Conservation (phyloP, 2,888 invertebrate genomes). For the Dasypogon diadema region DNA sequence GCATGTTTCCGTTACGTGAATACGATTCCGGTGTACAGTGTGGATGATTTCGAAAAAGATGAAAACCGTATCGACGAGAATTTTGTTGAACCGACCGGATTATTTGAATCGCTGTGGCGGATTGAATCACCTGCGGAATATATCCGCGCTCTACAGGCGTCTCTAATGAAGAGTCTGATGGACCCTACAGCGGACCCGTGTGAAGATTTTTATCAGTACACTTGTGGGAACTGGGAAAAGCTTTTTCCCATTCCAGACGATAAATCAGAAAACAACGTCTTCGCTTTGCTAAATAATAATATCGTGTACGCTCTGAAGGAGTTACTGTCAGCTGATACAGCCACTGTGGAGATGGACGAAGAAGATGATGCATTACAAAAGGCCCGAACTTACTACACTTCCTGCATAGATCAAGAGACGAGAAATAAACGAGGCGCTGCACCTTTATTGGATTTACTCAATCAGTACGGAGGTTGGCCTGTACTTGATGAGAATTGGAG, state of each 20-base stretch:
- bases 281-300: constrained; percentile 23
- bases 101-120: constrained; percentile 2
- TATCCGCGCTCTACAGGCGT: background rate
- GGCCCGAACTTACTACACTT: background rate
- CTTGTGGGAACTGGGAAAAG: constrained; percentile 32
- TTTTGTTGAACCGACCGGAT: background rate
- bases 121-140: background rate
- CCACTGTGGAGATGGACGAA: background rate
- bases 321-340: background rate
- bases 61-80: background rate
- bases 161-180: constrained; percentile 23
- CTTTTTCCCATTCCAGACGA: constrained; percentile 22
- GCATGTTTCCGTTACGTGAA: background rate
- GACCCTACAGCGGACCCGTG: constrained; percentile 11
- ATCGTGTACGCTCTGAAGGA: background rate
- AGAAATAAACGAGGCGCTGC: constrained; percentile 1
- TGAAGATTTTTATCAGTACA: constrained; percentile 41
- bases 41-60: background rate
- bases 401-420: constrained; percentile 3
- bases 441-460: constrained; percentile 27
- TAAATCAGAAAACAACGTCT: constrained; percentile 16
- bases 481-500: constrained; percentile 22
- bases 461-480: constrained; percentile 39
- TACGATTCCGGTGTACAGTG: background rate
- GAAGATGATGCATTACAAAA: background rate